These are phyloP conservation scores for Lingula anatina DNA, from an alignment of 2,888 invertebrate genomes.

Conservation along the genomic window DNA sequence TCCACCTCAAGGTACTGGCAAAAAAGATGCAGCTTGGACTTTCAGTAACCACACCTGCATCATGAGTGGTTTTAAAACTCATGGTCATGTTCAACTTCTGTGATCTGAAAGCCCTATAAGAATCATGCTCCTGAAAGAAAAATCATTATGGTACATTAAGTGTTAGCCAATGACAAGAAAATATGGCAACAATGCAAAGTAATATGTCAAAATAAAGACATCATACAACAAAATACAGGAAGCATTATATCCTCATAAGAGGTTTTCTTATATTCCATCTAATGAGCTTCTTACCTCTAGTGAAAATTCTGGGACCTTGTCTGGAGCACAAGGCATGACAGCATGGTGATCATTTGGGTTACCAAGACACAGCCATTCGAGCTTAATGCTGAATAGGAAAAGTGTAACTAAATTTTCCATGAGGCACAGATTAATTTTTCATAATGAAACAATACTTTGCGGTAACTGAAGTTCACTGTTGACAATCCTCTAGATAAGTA, in stretches of 20 bases:
- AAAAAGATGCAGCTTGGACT: constrained; percentile 68
- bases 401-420: background rate
- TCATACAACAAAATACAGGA: no score
- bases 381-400: constrained; percentile 58
- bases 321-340: constrained; percentile 91
- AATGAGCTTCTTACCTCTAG: constrained; percentile 78
- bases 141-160: no score
- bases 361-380: constrained; percentile 87
- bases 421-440: no score
- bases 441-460: no score
- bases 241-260: no score
- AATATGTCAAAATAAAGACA: no score
- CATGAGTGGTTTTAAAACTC: constrained; percentile 69
- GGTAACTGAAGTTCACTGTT: no score
- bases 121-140: constrained; percentile 74
- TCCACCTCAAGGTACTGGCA: constrained; percentile 91
- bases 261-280: no score
- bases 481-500: no score
- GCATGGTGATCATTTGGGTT: constrained; percentile 94
- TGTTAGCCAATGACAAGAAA: no score
- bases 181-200: no score
- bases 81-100: constrained; percentile 75
- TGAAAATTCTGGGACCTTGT: constrained; percentile 92
- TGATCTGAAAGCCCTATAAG: constrained; percentile 89
- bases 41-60: constrained; percentile 44